Base-by-base conservation (phyloP, 2,888 invertebrate species). In the Morpho helenor region DNA sequence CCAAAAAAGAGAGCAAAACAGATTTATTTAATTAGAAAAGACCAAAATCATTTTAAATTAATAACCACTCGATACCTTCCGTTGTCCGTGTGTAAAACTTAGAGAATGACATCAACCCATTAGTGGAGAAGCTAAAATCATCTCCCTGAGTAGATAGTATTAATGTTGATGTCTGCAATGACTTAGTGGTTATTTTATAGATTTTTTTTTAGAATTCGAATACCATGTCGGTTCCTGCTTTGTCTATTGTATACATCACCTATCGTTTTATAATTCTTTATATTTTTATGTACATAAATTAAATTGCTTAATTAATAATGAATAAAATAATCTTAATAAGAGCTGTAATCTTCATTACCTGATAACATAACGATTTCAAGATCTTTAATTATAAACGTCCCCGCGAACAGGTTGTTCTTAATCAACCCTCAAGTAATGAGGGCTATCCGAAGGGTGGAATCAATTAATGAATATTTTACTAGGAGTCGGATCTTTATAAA, bases 401-500 rank as follows among this genome's bases (percentile, higher is more conserved):
- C 43, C 55, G 46, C 46, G 54, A 48, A 49, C 85, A 85, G 84
- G 85, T 86, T 79, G 76, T 77, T 73, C 84, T 85, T 83, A 86
- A 87, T 87, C 87, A 87, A 87, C 86, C 84, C 86, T 74, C 80
- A 74, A 80, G 81, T 84, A 87, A 84, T 84, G 80, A 87, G 83
- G 81, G 81, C 79, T 79, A 83, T 83, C 80, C 81, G 70, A 78
- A 76, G 82, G 83, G 82, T 69, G 78, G 84, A 81, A 88, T 87
- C 88, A 87, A 89, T 89, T 89, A 89, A 88, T 88, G 87, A 87
- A 87, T 87, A 88, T 87, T 87, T 87, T 77, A 83, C 74, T 76
- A 75, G 66, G 70, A 63, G 71, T 68, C 74, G 77, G 79, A 80
- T 84, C 88, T 87, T 88, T 87, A 87, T 87, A 87, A 87, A 85